Evolutionary conservation across 2,113 vertebrate genomes (phyloP), one percentile per base, ranked within the genome.

Genomic region (Pundamilia nyererei): DNA sequence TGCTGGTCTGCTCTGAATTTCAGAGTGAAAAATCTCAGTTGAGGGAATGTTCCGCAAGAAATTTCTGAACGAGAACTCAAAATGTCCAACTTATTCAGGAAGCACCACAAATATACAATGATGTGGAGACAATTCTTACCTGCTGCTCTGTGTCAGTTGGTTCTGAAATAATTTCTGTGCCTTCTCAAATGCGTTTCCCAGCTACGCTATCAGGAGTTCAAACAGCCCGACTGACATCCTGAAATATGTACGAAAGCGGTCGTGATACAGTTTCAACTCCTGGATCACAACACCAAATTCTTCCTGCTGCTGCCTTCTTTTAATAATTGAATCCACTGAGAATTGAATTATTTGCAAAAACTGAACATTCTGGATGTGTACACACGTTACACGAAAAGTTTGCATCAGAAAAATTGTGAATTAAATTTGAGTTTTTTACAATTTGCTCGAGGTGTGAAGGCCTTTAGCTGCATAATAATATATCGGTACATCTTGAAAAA

Each of bases 11-110:
- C 17, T n/a, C 60, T 38, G 17, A 38, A 35, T n/a, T 65, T 7
- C 17, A n/a, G 29, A 3, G 31, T 7, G 60, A 33, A 65, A 62
- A 35, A 62, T 62, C 17, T 62, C 31, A 35, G 58, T 7, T 62
- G 58, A 35, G 3, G 2, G 17, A 35, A 0, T 35, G 60, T 65
- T 65, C 17, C 0, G 10, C 31, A 35, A 38, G 31, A 65, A 13
- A 65, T 65, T 38, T 65, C 4, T 65, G 31, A 65, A 65, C 19
- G 0, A 38, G 4, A 65, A 65, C 1, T 13, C 17, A 65, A 65
- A 65, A 38, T 65, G 1, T 65, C 33, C 60, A 65, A 65, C 17
- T 65, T 38, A 0, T 65, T 65, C 60, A 12, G 60, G 60, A 38
- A 35, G 0, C 2, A 35, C 31, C 60, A 35, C 31, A n/a, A 65